Evolutionary conservation across 2,888 invertebrate genomes (phyloP).

Genomic region (Hofmannophila pseudospretella): DNA sequence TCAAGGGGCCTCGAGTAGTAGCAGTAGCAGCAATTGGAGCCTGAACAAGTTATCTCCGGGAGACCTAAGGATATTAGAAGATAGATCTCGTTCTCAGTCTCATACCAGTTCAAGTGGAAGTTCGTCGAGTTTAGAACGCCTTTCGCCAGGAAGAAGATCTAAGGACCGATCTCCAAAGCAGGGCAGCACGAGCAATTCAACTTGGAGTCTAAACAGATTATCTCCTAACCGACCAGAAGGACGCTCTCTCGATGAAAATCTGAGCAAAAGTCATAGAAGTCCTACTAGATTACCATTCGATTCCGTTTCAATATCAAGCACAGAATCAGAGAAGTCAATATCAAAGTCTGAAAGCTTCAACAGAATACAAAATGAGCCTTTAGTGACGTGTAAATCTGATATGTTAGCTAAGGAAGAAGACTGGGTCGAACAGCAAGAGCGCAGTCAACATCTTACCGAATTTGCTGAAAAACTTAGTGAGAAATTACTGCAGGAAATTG

Average conservation of each 20-base stretch:
- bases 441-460: constrained; percentile 84
- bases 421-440: constrained; percentile 78
- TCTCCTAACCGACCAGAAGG: constrained; percentile 72
- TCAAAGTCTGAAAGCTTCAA: constrained; percentile 75
- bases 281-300: constrained; percentile 69
- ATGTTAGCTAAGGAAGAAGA: constrained; percentile 69
- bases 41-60: constrained; percentile 72
- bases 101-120: constrained; percentile 74
- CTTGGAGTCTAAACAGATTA: constrained; percentile 69
- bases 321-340: constrained; percentile 72
- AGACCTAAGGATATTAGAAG: constrained; percentile 68
- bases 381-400: constrained; percentile 72
- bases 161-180: constrained; percentile 72
- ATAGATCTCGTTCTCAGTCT: constrained; percentile 65
- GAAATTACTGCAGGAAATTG: constrained; percentile 87
- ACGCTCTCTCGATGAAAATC: constrained; percentile 65
- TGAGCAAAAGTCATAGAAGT: constrained; percentile 64
- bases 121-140: constrained; percentile 68
- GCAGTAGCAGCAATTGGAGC: constrained; percentile 75
- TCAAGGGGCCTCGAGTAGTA: constrained; percentile 70
- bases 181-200: constrained; percentile 71
- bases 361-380: constrained; percentile 67
- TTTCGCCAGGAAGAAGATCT: constrained; percentile 69
- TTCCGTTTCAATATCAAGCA: constrained; percentile 70
- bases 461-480: constrained; percentile 91